Evolutionary conservation across 2,797 vertebrate species (phyloP).

Genomic region (Xenentodon cancila): DNA sequence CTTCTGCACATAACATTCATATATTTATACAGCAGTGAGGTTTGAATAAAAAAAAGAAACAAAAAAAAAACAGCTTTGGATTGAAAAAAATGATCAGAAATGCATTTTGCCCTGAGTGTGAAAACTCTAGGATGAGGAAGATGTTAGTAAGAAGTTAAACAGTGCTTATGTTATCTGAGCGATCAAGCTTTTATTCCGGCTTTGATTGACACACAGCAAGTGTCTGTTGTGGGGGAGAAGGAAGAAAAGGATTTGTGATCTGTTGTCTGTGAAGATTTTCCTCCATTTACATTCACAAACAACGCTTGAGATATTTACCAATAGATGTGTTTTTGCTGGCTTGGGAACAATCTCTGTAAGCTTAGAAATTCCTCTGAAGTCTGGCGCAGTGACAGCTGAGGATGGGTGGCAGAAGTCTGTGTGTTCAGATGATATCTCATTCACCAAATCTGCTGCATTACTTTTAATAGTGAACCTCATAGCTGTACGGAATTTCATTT

Average conservation of each 20-base stretch:
- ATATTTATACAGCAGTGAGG: no score
- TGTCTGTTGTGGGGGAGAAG: not conserved
- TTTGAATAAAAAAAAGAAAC: no score
- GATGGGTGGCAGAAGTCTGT: slow-evolving; percentile 19
- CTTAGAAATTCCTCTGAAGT: slow-evolving; percentile 30
- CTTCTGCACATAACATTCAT: no score
- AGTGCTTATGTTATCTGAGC: not conserved
- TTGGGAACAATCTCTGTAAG: slow-evolving; percentile 25
- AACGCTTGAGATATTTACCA: slow-evolving; percentile 31
- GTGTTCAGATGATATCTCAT: slow-evolving; percentile 40
- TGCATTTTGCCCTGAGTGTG: not conserved
- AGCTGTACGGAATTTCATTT: slow-evolving; percentile 45
- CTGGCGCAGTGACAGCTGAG: slow-evolving; percentile 13
- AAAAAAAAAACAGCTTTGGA: no score
- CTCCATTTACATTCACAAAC: slow-evolving; percentile 14
- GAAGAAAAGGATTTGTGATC: slow-evolving; percentile 1
- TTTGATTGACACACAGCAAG: slow-evolving; percentile 4
- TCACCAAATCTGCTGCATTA: slow-evolving; percentile 31
- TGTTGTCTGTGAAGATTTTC: slow-evolving; percentile 1
- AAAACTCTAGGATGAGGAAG: not conserved
- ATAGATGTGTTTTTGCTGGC: slow-evolving; percentile 1
- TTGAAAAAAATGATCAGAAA: no score
- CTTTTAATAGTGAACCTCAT: slow-evolving; percentile 38
- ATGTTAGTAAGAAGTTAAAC: not conserved
- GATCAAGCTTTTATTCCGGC: not conserved